These are phyloP conservation scores for Nautilus pompilius DNA, from an alignment of 1,140 invertebrate species.

Conservation along the genomic window DNA sequence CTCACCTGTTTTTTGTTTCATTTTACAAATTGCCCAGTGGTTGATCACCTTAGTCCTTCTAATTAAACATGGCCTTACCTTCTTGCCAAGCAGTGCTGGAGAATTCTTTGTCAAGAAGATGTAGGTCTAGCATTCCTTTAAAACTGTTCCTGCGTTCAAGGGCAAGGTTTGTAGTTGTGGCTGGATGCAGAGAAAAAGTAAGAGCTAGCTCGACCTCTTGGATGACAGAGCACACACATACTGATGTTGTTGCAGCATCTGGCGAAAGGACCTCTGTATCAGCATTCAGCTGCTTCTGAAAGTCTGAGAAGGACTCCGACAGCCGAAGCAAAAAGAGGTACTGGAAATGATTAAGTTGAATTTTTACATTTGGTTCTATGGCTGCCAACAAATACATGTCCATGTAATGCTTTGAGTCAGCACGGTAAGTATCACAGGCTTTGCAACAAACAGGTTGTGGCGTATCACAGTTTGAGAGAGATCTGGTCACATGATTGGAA, in stretches of 20 bases:
- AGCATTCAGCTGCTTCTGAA: slow-evolving; percentile 61
- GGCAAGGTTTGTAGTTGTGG: slow-evolving; percentile 1
- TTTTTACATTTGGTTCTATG: slow-evolving; percentile 36
- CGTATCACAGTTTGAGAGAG: neutral
- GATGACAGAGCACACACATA: slow-evolving; percentile 67
- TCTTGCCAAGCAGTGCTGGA: too few relatives aligned
- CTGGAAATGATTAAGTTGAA: slow-evolving; percentile 79
- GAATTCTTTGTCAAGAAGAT: too few relatives aligned
- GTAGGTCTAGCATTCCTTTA: too few relatives aligned
- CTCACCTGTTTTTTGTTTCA: too few relatives aligned
- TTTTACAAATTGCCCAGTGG: too few relatives aligned
- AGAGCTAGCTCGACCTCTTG: slow-evolving; percentile 82
- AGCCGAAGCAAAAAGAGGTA: slow-evolving; percentile 82
- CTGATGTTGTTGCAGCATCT: slow-evolving; percentile 9
- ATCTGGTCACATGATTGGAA: slow-evolving; percentile 21
- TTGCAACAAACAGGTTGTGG: slow-evolving; percentile 7
- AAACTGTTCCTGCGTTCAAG: too few relatives aligned
- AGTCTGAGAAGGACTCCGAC: slow-evolving; percentile 74
- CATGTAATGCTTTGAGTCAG: slow-evolving; percentile 5
- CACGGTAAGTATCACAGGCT: neutral
- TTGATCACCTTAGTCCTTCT: too few relatives aligned
- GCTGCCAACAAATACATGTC: slow-evolving; percentile 37
- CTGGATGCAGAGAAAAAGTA: slow-evolving; percentile 2
- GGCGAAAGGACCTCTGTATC: slow-evolving; percentile 69
- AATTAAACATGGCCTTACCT: too few relatives aligned